Conservation (phyloP, 2,797 vertebrate species). For the Spea hammondii region DNA sequence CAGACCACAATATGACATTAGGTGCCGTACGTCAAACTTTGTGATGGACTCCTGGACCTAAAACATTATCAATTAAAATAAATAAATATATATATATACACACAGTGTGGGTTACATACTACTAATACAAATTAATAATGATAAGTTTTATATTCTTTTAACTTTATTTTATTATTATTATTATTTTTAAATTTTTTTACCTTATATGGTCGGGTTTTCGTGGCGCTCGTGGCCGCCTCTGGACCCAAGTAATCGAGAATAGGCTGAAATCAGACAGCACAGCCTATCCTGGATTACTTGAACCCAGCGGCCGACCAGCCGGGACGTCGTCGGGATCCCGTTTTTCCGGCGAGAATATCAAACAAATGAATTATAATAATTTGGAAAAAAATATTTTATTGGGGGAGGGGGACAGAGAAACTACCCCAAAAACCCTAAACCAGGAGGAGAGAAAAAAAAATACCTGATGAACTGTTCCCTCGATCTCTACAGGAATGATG, state of each 20-base stretch:
- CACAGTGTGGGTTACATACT: too few species aligned
- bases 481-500: conserved; percentile 98
- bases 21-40: too few species aligned
- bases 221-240: conserved; percentile 67
- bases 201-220: not conserved
- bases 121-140: too few species aligned
- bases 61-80: too few species aligned
- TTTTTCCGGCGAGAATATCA: not conserved
- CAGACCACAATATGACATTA: too few species aligned
- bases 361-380: too few species aligned
- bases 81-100: not conserved
- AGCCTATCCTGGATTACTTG: conserved; percentile 99
- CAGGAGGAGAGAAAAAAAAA: not conserved
- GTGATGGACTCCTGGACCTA: too few species aligned
- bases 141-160: too few species aligned
- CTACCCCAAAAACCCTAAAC: too few species aligned
- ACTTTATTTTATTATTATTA: not conserved
- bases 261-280: conserved; percentile 84
- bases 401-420: not conserved
- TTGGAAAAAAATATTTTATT: not conserved
- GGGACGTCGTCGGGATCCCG: not conserved
- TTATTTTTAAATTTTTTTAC: not conserved
- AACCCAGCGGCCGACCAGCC: conserved; percentile 77
- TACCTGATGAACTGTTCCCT: conserved; percentile 95
- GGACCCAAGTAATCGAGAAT: conserved; percentile 94